phyloP scores from a whole-genome alignment of 1,140 invertebrate species.

The Ganaspis sp. region DNA sequence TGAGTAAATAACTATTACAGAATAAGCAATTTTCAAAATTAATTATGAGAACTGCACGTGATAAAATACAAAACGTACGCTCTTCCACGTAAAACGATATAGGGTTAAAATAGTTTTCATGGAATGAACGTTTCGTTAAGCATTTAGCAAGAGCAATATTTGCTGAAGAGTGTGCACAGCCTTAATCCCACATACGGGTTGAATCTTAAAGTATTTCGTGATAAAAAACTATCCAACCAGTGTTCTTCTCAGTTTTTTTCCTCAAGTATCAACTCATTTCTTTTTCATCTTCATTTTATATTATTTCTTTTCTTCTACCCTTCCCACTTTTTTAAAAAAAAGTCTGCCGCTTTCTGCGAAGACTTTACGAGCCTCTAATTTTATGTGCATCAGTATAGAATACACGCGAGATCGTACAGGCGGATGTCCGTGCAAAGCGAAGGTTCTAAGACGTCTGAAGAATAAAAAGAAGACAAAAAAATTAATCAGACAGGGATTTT shows the following conservation, averaged over 20 bases:
- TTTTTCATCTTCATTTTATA: conserved; percentile 15
- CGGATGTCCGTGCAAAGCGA: background rate
- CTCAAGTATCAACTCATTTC: background rate
- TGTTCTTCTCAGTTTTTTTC: conserved; percentile 4
- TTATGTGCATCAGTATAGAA: background rate
- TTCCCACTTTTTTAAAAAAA: conserved; percentile 3
- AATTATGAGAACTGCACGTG: too few species aligned
- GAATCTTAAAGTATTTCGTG: conserved; percentile 1
- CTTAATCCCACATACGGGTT: conserved; percentile 15
- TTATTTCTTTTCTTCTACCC: background rate
- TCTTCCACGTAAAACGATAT: too few species aligned
- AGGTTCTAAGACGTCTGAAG: conserved; percentile 5
- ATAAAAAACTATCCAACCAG: conserved; percentile 13
- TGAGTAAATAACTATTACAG: too few species aligned
- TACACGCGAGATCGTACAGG: background rate
- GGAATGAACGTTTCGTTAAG: background rate
- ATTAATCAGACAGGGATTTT: background rate
- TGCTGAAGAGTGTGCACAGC: background rate
- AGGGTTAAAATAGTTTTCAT: too few species aligned
- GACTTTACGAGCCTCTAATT: conserved; percentile 1
- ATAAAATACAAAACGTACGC: too few species aligned
- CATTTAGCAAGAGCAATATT: background rate
- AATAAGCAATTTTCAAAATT: too few species aligned
- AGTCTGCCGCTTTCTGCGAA: background rate
- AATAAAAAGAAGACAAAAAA: background rate